Evolutionary conservation across 2,113 vertebrate genomes (phyloP).

Genomic region (Rattus norvegicus): DNA sequence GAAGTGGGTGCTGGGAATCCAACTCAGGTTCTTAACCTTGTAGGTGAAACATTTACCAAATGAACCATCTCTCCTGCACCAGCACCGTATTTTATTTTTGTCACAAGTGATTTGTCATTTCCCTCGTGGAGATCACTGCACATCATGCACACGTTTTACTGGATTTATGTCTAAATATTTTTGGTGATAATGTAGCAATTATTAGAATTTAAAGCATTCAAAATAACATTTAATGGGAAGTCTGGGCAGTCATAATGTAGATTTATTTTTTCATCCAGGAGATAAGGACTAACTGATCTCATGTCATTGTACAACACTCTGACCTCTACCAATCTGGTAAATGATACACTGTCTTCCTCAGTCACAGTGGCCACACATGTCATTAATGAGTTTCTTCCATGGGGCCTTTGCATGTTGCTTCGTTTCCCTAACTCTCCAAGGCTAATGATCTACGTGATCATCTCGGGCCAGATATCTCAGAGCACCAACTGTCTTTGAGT

Average conservation of each 20-base stretch:
- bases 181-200: neutral
- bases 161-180: neutral
- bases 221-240: neutral
- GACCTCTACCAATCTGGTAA: neutral
- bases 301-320: neutral
- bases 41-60: neutral
- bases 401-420: neutral
- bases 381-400: neutral
- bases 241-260: conserved; percentile 20
- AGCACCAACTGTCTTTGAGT: neutral
- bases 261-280: neutral
- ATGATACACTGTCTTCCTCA: neutral
- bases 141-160: neutral
- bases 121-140: neutral
- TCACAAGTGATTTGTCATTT: conserved; percentile 8
- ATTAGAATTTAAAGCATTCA: conserved; percentile 22
- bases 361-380: neutral
- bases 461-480: neutral
- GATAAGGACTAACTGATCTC: neutral
- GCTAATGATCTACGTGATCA: neutral
- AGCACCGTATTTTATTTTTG: neutral
- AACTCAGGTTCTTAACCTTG: neutral
- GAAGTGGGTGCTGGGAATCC: neutral
- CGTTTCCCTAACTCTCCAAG: neutral
- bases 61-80: neutral